Percentiles rank a stretch among this genome's conserved stretches.
Conservation (phyloP, 2,113 vertebrate species). For the Pygoscelis adeliae region DNA sequence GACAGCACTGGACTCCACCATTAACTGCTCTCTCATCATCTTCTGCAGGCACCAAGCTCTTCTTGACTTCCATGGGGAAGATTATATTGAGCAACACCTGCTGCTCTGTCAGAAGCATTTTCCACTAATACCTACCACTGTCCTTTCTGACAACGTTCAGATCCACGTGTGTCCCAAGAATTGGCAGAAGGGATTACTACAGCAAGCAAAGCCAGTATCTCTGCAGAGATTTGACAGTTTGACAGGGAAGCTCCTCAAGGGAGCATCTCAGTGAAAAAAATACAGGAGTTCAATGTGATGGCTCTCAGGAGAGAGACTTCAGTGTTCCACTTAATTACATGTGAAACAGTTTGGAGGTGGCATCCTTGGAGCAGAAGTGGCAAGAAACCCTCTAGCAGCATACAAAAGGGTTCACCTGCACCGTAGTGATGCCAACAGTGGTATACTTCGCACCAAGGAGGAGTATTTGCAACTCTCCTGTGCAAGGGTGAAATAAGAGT, state of each 20-base stretch:
- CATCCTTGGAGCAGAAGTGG: background rate
- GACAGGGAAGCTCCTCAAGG: background rate
- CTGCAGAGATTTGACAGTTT: background rate
- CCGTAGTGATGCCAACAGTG: background rate
- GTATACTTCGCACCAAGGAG: background rate
- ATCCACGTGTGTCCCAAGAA: background rate
- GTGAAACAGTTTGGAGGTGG: background rate
- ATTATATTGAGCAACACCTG: slow-evolving; percentile 24
- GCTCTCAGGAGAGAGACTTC: background rate
- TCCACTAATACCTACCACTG: background rate
- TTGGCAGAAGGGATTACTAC: background rate
- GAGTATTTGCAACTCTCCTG: background rate
- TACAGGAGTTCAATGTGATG: background rate
- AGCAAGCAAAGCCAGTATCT: background rate
- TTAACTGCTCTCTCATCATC: background rate
- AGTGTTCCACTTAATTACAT: background rate
- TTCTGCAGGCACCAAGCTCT: background rate
- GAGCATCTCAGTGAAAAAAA: background rate
- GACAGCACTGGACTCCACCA: background rate
- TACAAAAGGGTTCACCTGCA: background rate
- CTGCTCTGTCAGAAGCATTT: slow-evolving; percentile 45
- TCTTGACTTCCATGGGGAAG: background rate
- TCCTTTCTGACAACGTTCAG: slow-evolving; percentile 6
- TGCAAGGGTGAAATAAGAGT: background rate
- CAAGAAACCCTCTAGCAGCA: background rate